Conservation (phyloP, 1,140 invertebrate species). For the Drosophila bocqueti region DNA sequence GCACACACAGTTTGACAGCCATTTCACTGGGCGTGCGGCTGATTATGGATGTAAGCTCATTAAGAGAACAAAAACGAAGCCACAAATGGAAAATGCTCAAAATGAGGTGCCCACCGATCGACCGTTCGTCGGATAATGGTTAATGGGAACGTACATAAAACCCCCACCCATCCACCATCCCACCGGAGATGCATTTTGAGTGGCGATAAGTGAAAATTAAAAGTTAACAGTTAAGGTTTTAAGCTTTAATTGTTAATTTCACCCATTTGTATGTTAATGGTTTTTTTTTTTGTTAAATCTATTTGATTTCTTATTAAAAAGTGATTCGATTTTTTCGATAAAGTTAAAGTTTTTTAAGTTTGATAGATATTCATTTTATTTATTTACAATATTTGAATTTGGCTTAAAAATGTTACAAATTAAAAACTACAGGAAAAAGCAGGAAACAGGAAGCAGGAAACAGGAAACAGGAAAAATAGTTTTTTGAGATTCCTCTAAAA, state of each 20-base stretch:
- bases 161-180: background rate
- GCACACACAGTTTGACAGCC: slow-evolving; percentile 33
- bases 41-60: slow-evolving; percentile 31
- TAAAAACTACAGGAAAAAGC: too few species aligned
- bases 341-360: background rate
- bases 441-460: too few species aligned
- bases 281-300: too few species aligned
- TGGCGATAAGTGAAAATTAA: slow-evolving; percentile 4
- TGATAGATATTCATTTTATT: too few species aligned
- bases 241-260: background rate
- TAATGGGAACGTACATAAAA: slow-evolving; percentile 37
- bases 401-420: too few species aligned
- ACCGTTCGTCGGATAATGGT: background rate
- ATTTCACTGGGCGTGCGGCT: background rate
- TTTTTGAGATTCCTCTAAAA: too few species aligned
- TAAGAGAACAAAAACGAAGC: slow-evolving; percentile 41
- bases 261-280: too few species aligned
- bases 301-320: background rate
- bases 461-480: too few species aligned
- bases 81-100: slow-evolving; percentile 23
- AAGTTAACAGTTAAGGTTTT: background rate
- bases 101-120: background rate
- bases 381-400: too few species aligned
- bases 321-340: background rate
- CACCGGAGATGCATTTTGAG: background rate